A percentile compares a stretch with the other conserved stretches of the same genome.
These are phyloP conservation scores for Cherax quadricarinatus DNA, from an alignment of 1,140 invertebrate species.

Conservation along the genomic window DNA sequence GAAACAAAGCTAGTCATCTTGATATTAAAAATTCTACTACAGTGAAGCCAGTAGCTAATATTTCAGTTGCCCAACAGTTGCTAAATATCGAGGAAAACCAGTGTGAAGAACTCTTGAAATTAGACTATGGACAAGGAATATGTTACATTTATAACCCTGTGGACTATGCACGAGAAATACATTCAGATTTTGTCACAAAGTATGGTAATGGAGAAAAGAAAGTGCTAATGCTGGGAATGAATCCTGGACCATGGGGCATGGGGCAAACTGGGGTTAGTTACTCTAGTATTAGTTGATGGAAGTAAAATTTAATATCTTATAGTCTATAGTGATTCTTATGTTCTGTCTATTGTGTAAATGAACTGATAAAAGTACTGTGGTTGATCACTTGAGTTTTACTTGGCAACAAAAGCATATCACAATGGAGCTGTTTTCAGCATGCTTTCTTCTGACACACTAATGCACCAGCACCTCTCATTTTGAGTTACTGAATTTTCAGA, in stretches of 20 bases:
- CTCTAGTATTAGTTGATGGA: background rate
- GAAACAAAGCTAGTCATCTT: background rate
- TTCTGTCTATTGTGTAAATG: background rate
- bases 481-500: too few relatives aligned
- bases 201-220: constrained; percentile 84
- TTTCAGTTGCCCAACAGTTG: background rate
- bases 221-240: constrained; percentile 93
- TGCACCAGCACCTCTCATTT: too few relatives aligned
- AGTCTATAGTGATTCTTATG: too few relatives aligned
- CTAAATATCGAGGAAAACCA: constrained; percentile 45
- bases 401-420: too few relatives aligned
- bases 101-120: constrained; percentile 31
- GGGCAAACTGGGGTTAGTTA: constrained; percentile 85
- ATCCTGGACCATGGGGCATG: constrained; percentile 96
- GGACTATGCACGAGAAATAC: constrained; percentile 87
- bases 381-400: too few relatives aligned
- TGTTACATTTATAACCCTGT: constrained; percentile 89
- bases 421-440: too few relatives aligned
- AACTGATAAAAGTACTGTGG: too few relatives aligned
- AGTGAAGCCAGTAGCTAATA: background rate
- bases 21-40: background rate
- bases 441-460: too few relatives aligned
- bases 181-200: constrained; percentile 83
- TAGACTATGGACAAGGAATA: constrained; percentile 77
- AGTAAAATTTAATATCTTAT: too few relatives aligned